phyloP scores from a whole-genome alignment of 53 echinoderm and acorn worm genomes.

The Hippasteria phrygiana region DNA sequence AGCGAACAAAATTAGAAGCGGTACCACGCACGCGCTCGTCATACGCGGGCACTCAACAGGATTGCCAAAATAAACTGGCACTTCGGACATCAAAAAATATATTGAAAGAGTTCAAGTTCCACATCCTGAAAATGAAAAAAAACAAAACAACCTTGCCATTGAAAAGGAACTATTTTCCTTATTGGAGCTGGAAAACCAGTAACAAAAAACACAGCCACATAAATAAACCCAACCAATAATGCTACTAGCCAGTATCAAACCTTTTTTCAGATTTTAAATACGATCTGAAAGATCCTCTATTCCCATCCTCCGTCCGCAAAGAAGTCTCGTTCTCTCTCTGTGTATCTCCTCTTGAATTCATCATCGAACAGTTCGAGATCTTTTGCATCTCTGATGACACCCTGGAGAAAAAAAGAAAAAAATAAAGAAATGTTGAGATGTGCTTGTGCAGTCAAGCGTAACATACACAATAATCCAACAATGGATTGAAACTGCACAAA shows the following conservation, averaged over 20 bases:
- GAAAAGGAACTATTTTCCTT: neutral
- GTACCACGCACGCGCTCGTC: too few species aligned
- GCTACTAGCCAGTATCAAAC: neutral
- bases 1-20: too few species aligned
- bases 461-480: too few species aligned
- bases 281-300: neutral
- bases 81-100: too few species aligned
- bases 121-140: too few species aligned
- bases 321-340: slow-evolving; percentile 84
- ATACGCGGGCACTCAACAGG: too few species aligned
- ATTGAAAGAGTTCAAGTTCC: too few species aligned
- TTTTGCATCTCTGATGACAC: slow-evolving; percentile 86
- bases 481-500: too few species aligned
- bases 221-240: neutral
- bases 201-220: neutral
- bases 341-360: slow-evolving; percentile 91
- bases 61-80: too few species aligned
- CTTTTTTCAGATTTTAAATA: neutral
- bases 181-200: too few species aligned
- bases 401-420: slow-evolving; percentile 67
- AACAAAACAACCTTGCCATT: too few species aligned
- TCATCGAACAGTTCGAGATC: slow-evolving; percentile 97
- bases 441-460: too few species aligned
- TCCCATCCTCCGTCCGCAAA: slow-evolving; percentile 79
- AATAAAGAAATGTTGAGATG: neutral